A percentile compares a stretch with the other conserved stretches of the same genome.
phyloP scores from a whole-genome alignment of 2,888 invertebrate genomes.

The Ptychoptera albimana region DNA sequence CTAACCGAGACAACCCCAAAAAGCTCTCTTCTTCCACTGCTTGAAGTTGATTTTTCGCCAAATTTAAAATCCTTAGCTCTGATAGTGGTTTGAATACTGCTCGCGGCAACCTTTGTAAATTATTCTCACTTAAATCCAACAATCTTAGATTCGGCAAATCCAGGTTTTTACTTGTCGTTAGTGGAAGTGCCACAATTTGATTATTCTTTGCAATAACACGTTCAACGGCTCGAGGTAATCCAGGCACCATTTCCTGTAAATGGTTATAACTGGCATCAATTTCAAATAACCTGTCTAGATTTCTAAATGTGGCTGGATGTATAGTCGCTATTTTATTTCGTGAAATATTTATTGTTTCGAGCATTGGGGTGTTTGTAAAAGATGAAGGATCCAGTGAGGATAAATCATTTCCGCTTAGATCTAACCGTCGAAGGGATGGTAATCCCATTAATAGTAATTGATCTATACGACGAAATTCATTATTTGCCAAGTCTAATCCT shows the following conservation, averaged over 20 bases:
- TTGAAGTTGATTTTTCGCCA: constrained; percentile 57
- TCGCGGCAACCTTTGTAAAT: constrained; percentile 49
- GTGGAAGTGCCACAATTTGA: constrained; percentile 48
- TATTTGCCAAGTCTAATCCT: constrained; percentile 65
- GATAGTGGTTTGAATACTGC: constrained; percentile 48
- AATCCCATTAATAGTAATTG: constrained; percentile 55
- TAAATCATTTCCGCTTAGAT: constrained; percentile 59
- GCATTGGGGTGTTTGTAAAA: constrained; percentile 50
- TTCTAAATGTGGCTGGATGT: constrained; percentile 62
- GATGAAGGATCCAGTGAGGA: constrained; percentile 53
- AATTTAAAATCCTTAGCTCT: constrained; percentile 48
- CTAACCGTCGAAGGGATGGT: constrained; percentile 58
- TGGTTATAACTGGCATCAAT: constrained; percentile 60
- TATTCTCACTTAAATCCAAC: constrained; percentile 60
- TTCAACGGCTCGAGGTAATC: constrained; percentile 60
- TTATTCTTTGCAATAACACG: constrained; percentile 55
- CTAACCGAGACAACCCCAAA: constrained; percentile 49
- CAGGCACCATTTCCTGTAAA: constrained; percentile 58
- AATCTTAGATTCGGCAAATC: constrained; percentile 56
- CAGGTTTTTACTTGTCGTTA: constrained; percentile 46
- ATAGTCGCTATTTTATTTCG: constrained; percentile 52
- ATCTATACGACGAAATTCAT: constrained; percentile 55
- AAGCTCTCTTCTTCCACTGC: constrained; percentile 53
- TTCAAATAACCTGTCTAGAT: constrained; percentile 58
- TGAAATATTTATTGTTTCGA: constrained; percentile 69